Conservation (phyloP, 2,888 invertebrate genomes). For the Hyles lineata region DNA sequence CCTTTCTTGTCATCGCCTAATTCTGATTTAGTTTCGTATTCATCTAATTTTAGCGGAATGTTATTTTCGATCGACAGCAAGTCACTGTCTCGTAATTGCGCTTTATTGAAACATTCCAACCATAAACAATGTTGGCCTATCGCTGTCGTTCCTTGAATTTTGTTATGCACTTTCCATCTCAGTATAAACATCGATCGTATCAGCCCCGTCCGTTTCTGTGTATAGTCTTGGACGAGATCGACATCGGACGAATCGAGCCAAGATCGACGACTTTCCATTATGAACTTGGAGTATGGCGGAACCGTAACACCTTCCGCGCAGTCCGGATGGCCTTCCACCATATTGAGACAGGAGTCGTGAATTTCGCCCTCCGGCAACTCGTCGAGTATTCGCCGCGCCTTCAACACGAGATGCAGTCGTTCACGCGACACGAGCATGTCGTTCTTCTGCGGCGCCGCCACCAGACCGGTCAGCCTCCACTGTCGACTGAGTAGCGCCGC, state of each 20-base stretch:
- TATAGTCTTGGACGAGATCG: slow-evolving; percentile 41
- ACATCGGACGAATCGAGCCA: slow-evolving; percentile 59
- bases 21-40: slow-evolving; percentile 57
- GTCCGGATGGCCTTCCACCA: slow-evolving; percentile 58
- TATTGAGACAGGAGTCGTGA: slow-evolving; percentile 65
- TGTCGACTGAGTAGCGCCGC: slow-evolving; percentile 85
- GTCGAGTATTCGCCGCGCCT: slow-evolving; percentile 62
- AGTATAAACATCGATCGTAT: slow-evolving; percentile 78
- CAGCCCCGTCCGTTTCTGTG: slow-evolving; percentile 54
- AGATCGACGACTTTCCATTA: slow-evolving; percentile 60
- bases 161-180: slow-evolving; percentile 85
- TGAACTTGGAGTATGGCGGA: slow-evolving; percentile 67
- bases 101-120: slow-evolving; percentile 84
- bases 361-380: slow-evolving; percentile 57
- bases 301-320: slow-evolving; percentile 53
- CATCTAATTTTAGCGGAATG: slow-evolving; percentile 70
- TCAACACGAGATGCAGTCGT: slow-evolving; percentile 70
- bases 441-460: slow-evolving; percentile 59
- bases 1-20: slow-evolving; percentile 55
- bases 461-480: slow-evolving; percentile 83
- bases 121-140: slow-evolving; percentile 89
- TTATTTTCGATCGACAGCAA: slow-evolving; percentile 57
- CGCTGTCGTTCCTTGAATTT: slow-evolving; percentile 81
- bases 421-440: slow-evolving; percentile 67
- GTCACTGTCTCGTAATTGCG: slow-evolving; percentile 75